Percentiles rank a stretch among this genome's conserved stretches.
phyloP scores from a whole-genome alignment of 2,797 vertebrate genomes.

The Tamandua tetradactyla region DNA sequence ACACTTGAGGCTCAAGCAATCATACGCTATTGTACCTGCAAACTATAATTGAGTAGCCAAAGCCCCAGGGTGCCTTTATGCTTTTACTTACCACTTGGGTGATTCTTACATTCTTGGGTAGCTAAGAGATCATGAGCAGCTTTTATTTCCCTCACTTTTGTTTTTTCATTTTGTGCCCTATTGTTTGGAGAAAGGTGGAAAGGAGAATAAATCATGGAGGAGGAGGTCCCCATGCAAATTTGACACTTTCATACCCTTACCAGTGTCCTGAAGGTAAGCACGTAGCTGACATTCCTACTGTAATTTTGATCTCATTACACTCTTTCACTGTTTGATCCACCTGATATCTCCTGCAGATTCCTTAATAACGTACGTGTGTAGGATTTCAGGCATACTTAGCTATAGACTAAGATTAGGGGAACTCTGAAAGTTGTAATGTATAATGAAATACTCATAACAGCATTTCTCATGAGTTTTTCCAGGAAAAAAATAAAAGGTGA shows the following conservation, averaged over 20 bases:
- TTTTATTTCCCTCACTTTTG: neutral
- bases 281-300: neutral
- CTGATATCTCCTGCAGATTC: neutral
- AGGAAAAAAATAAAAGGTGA: neutral
- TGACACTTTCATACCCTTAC: neutral
- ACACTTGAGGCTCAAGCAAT: accelerated
- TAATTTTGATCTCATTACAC: neutral
- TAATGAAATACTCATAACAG: constrained; percentile 8
- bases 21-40: neutral
- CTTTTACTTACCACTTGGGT: neutral
- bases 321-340: constrained; percentile 4
- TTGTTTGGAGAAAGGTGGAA: neutral
- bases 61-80: neutral
- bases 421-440: constrained; percentile 20
- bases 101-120: neutral
- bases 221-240: neutral
- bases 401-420: constrained; percentile 14
- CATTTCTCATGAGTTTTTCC: neutral
- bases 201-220: neutral
- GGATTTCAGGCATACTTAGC: neutral
- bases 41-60: accelerated
- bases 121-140: neutral
- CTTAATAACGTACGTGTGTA: neutral
- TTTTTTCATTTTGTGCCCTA: neutral
- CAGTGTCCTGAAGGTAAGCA: neutral